Evolutionary conservation across 2,113 vertebrate species (phyloP).

Genomic region (Synchiropus splendidus): DNA sequence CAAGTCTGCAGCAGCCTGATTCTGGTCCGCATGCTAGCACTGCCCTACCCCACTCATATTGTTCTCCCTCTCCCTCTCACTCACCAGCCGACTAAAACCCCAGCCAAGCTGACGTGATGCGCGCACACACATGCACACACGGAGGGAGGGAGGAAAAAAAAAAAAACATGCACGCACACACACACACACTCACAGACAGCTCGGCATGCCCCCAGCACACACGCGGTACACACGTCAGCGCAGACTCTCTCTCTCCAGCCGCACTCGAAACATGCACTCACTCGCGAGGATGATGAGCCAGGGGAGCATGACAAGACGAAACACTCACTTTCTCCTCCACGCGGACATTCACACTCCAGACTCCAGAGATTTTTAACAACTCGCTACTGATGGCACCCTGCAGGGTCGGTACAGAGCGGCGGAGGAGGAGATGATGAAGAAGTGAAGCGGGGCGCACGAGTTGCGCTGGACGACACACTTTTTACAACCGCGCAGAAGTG

Average conservation of each 20-base stretch:
- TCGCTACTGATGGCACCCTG: constrained; percentile 34
- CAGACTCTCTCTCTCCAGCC: constrained; percentile 22
- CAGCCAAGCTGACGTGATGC: constrained; percentile 57
- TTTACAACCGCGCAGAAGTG: too few relatives aligned
- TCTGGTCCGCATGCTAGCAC: constrained; percentile 94
- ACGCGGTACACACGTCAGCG: too few relatives aligned
- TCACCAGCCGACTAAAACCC: constrained; percentile 37
- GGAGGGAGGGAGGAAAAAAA: constrained; percentile 3
- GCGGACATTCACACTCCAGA: constrained; percentile 48
- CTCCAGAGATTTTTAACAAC: constrained; percentile 33
- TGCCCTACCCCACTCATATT: constrained; percentile 78
- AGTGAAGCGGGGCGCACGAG: constrained; percentile 23
- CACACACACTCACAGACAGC: constrained; percentile 22
- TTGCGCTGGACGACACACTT: constrained; percentile 24
- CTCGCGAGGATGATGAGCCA: background rate
- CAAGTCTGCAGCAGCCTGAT: constrained; percentile 85
- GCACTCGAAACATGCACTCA: constrained; percentile 23
- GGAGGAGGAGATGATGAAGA: constrained; percentile 15
- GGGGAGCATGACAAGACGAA: too few relatives aligned
- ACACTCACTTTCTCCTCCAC: constrained; percentile 60
- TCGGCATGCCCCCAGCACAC: constrained; percentile 21
- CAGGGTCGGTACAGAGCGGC: constrained; percentile 24
- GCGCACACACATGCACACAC: constrained; percentile 12
- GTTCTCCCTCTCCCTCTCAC: constrained; percentile 50
- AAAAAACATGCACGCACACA: constrained; percentile 23